Evolutionary conservation across 2,888 invertebrate species (phyloP).

Genomic region (Taenaris catops): DNA sequence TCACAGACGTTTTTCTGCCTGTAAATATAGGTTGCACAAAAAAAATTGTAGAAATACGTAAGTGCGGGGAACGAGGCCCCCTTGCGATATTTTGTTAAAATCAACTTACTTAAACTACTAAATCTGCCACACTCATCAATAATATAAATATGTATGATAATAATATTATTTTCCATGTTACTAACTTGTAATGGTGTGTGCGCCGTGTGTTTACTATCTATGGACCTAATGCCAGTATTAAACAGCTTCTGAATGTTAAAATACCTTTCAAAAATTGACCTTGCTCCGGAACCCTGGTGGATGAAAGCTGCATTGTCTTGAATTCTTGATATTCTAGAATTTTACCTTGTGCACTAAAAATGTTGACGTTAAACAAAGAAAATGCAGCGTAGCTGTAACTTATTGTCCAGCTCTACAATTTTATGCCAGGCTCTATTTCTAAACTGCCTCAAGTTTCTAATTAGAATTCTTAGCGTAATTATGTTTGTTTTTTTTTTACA

Average conservation of each 20-base stretch:
- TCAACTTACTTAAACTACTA: no score
- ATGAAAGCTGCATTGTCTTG: constrained; percentile 9
- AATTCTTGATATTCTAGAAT: constrained; percentile 9
- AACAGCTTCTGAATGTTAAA: constrained; percentile 10
- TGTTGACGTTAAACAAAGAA: constrained; percentile 6
- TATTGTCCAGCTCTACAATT: constrained; percentile 2
- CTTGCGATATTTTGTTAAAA: no score
- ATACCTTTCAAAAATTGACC: constrained; percentile 9
- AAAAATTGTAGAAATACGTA: no score
- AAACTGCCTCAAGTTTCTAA: constrained; percentile 4
- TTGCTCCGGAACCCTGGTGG: constrained; percentile 2
- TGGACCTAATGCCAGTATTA: background rate
- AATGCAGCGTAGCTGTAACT: constrained; percentile 1
- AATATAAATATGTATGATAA: no score
- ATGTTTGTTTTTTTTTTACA: background rate
- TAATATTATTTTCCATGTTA: no score
- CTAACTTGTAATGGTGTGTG: no score
- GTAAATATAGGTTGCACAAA: no score
- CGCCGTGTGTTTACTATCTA: no score
- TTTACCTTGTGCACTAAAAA: constrained; percentile 5
- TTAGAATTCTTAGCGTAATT: constrained; percentile 6
- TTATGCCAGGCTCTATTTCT: constrained; percentile 2
- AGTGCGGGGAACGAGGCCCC: no score
- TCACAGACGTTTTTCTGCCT: no score
- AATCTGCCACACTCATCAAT: no score